Evolutionary conservation across 2,888 invertebrate genomes (phyloP), one percentile per base, ranked within the genome.

Genomic region (Miltochrista miniata): DNA sequence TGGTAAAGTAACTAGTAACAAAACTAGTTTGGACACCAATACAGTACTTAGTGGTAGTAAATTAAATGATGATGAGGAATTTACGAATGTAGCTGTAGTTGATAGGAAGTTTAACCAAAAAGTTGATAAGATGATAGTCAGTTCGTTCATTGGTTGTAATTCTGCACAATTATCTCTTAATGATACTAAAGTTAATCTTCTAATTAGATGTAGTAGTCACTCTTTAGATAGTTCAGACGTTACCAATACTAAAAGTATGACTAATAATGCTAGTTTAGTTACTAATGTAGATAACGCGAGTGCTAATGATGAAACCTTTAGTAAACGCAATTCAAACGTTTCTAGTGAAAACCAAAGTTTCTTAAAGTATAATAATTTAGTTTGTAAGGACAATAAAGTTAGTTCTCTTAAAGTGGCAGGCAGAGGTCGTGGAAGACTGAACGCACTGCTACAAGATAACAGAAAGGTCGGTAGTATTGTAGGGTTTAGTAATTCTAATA

Each of bases 291-390:
- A 3, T 45, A n/a, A 33, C 31, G 8, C 8, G 14, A 14, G 30
- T 1, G 29, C 13, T 8, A 30, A 36, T 30, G 14, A 44, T 24
- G 18, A 24, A 5, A 2, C 2, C 5, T 24, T 11, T 35, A 38
- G 38, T 24, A 18, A 11, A 35, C 13, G 10, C 15, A 4, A 38
- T 15, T 45, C 29, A 35, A 42, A 42, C 42, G 24, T 44, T 24
- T 49, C 24, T 36, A 44, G 13, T 34, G 24, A 44, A 5, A 45
- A 48, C 48, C 48, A 48, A 48, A 48, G 48, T 29, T 31, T 48
- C 30, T 3, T 48, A 13, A 48, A 48, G 7, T 4, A 33, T 48
- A 48, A 42, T 48, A 37, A 48, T 43, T 43, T 48, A 48, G 49
- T 34, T 7, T 18, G 24, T 48, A 37, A 43, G 31, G 38, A 33